Evolutionary conservation across 2,113 vertebrate species (phyloP).

Genomic region (Bos indicus): DNA sequence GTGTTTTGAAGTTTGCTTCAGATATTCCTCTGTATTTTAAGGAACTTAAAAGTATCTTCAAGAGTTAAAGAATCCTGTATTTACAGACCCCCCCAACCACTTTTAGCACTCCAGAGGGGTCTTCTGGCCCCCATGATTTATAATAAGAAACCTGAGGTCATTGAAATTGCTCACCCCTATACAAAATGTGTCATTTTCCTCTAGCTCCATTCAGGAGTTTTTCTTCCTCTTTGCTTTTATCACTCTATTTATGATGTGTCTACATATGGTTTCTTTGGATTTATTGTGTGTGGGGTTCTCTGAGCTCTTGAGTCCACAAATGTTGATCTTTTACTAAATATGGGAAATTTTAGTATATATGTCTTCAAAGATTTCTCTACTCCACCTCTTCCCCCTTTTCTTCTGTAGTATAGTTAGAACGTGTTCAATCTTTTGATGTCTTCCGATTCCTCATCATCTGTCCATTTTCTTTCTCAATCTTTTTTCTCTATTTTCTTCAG

Average conservation of each 20-base stretch:
- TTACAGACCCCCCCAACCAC: too few species aligned
- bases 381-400: too few species aligned
- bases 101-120: neutral
- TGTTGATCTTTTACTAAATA: neutral
- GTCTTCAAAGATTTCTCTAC: neutral
- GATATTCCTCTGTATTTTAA: neutral
- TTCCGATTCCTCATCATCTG: neutral
- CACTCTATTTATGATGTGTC: neutral
- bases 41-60: neutral
- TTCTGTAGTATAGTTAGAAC: fast-evolving
- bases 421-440: neutral
- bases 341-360: neutral
- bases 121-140: neutral
- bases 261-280: neutral
- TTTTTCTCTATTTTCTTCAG: neutral
- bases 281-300: neutral
- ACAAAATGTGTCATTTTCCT: neutral
- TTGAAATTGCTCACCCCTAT: neutral
- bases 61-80: neutral
- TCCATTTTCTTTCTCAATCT: neutral
- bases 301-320: neutral
- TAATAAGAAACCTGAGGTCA: neutral
- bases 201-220: neutral
- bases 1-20: neutral
- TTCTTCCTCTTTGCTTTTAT: neutral